These are phyloP conservation scores for Callinectes sapidus DNA, from an alignment of 2,888 invertebrate species.

Conservation along the genomic window DNA sequence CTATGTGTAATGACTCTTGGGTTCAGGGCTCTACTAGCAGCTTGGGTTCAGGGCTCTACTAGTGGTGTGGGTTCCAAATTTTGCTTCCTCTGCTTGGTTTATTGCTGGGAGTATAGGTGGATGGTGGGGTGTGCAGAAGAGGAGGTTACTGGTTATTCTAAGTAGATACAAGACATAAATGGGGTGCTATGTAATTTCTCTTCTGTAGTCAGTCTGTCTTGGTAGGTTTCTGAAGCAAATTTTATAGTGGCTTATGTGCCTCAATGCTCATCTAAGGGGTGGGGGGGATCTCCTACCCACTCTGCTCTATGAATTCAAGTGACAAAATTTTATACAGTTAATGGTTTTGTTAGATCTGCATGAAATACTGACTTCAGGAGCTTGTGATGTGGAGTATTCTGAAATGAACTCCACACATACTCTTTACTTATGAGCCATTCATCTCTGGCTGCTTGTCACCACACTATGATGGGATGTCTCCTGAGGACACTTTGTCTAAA, in stretches of 20 bases:
- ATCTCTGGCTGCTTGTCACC: background rate
- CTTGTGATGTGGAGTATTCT: background rate
- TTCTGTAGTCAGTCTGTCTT: background rate
- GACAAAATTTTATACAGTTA: background rate
- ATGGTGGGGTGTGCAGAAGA: background rate
- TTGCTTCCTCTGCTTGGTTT: background rate
- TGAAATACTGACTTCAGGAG: background rate
- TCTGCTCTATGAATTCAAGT: background rate
- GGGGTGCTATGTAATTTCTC: conserved; percentile 21
- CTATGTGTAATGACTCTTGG: background rate
- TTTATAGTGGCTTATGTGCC: background rate
- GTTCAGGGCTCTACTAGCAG: background rate
- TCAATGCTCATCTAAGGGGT: background rate
- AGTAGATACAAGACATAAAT: background rate
- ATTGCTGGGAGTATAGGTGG: background rate
- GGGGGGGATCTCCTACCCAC: background rate
- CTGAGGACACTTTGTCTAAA: background rate
- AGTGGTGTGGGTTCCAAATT: background rate
- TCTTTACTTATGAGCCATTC: background rate
- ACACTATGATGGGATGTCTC: background rate
- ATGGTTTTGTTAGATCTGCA: background rate
- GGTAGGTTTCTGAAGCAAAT: background rate
- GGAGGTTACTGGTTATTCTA: background rate
- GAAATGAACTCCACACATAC: background rate
- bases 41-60: background rate